Percentiles rank a stretch among this genome's conserved stretches.
phyloP scores from a whole-genome alignment of 1,140 invertebrate species.

The Trichogramma pretiosum region DNA sequence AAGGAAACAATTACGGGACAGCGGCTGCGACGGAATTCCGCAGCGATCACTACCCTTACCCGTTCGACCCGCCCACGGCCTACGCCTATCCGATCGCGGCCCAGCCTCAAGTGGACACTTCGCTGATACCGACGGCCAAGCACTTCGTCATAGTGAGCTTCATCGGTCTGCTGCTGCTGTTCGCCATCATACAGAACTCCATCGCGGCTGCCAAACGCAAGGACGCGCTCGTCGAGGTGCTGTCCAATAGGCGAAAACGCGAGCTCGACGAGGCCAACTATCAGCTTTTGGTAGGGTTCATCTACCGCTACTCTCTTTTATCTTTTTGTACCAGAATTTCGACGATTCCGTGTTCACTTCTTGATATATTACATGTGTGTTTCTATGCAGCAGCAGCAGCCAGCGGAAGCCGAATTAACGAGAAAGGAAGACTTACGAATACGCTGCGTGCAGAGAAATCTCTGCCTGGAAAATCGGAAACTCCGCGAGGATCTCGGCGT shows the following conservation, averaged over 20 bases:
- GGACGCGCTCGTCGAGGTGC: constrained; percentile 29
- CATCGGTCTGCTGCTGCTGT: constrained; percentile 38
- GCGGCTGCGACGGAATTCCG: constrained; percentile 15
- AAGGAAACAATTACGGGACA: no score
- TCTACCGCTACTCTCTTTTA: not conserved
- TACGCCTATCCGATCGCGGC: constrained; percentile 21
- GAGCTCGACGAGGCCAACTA: constrained; percentile 20
- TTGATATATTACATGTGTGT: no score
- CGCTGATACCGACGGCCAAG: constrained; percentile 32
- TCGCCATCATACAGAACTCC: constrained; percentile 41
- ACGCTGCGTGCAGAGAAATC: constrained; percentile 37
- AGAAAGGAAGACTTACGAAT: constrained; percentile 33
- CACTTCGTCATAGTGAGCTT: constrained; percentile 40
- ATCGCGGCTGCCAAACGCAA: constrained; percentile 32
- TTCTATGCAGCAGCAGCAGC: no score
- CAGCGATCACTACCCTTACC: constrained; percentile 22
- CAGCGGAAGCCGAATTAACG: constrained; percentile 30
- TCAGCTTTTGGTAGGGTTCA: not conserved
- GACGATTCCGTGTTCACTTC: no score
- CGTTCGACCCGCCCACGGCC: constrained; percentile 7
- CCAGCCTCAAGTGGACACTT: constrained; percentile 20
- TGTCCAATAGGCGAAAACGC: constrained; percentile 32
- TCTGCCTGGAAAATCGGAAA: constrained; percentile 37
- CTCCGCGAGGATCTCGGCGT: constrained; percentile 31
- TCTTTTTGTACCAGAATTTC: not conserved